Conservation (phyloP, 1,140 invertebrate genomes). For the Pygmarrhopalites habei region DNA sequence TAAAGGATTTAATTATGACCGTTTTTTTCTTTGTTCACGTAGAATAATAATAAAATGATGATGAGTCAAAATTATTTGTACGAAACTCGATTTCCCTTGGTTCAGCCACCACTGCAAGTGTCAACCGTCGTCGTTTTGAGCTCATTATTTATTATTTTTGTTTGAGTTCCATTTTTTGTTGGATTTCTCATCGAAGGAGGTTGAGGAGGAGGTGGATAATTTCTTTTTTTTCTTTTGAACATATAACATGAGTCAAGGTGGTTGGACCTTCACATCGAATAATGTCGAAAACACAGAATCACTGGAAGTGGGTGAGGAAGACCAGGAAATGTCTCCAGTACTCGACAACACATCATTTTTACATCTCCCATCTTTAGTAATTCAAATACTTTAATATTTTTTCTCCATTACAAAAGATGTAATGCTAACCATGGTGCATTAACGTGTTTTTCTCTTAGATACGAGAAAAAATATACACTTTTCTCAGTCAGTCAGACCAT, state of each 20-base stretch:
- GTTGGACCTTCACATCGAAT: neutral
- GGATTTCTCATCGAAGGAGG: neutral
- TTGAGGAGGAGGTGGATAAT: neutral
- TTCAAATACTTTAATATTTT: neutral
- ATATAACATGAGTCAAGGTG: slow-evolving; percentile 1
- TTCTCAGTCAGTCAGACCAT: slow-evolving; percentile 7
- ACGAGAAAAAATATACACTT: slow-evolving; percentile 18
- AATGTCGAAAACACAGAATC: neutral
- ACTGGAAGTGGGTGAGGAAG: neutral
- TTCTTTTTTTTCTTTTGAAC: too few relatives aligned
- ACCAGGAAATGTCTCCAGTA: neutral
- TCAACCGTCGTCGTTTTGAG: neutral
- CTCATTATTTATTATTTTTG: slow-evolving; percentile 10
- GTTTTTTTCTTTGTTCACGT: neutral
- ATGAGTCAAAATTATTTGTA: too few relatives aligned
- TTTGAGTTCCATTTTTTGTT: neutral
- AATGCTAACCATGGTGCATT: neutral
- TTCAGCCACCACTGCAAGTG: too few relatives aligned
- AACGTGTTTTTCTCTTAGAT: neutral
- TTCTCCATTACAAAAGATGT: neutral
- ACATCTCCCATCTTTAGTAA: neutral
- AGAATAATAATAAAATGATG: too few relatives aligned
- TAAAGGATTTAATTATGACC: neutral
- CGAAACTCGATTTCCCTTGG: too few relatives aligned
- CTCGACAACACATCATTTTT: neutral